Percentiles rank a stretch among this genome's conserved stretches.
Conservation (phyloP, 2,113 vertebrate species). For the Sinocyclocheilus anshuiensis region DNA sequence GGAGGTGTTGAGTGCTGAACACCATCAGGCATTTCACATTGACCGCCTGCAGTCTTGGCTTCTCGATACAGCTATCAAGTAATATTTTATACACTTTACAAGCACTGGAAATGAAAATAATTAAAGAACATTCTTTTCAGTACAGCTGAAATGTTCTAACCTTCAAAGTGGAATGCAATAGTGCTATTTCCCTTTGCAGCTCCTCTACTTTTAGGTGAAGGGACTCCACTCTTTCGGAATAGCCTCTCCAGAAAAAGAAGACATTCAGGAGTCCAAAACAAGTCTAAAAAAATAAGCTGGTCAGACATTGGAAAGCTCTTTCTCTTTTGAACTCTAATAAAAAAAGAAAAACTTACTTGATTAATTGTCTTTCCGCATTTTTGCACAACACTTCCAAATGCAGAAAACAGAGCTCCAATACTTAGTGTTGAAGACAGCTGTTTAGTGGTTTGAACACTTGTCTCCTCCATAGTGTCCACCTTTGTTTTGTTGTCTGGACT, state of each 20-base stretch:
- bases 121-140: not conserved
- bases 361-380: slow-evolving; percentile 44
- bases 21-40: not conserved
- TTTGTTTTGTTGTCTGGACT: not conserved
- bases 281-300: slow-evolving; percentile 32
- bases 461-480: slow-evolving; percentile 15
- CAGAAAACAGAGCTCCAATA: slow-evolving; percentile 27
- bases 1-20: not conserved
- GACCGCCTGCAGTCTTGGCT: slow-evolving; percentile 2
- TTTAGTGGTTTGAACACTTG: slow-evolving; percentile 5
- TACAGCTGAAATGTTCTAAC: slow-evolving; percentile 54
- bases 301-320: not conserved
- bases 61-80: slow-evolving; percentile 18
- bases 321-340: not conserved
- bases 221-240: slow-evolving; percentile 63
- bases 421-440: not conserved
- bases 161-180: slow-evolving; percentile 72
- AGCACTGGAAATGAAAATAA: not conserved
- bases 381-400: slow-evolving; percentile 35
- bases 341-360: slow-evolving; percentile 37
- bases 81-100: not conserved
- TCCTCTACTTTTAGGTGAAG: slow-evolving; percentile 74
- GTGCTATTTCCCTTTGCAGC: slow-evolving; percentile 77
- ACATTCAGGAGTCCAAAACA: slow-evolving; percentile 62
- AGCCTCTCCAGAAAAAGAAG: slow-evolving; percentile 71